These are phyloP conservation scores for Paratilapia polleni DNA, from an alignment of 2,113 vertebrate species.

Conservation along the genomic window DNA sequence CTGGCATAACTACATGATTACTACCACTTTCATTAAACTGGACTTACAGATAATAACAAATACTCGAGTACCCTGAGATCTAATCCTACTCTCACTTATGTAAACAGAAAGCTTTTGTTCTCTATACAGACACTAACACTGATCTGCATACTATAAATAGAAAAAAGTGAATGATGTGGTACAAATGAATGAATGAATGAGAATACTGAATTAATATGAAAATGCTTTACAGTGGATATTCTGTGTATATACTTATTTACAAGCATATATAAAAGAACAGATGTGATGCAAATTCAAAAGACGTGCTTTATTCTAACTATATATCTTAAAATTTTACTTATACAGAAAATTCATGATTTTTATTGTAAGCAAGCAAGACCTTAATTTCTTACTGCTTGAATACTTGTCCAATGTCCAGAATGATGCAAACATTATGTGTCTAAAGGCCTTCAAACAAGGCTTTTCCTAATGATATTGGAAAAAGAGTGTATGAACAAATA, in stretches of 20 bases:
- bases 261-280: too few species aligned
- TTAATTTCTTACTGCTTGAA: neutral
- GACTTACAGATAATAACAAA: conserved; percentile 41
- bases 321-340: neutral
- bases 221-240: too few species aligned
- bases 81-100: neutral
- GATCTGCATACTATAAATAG: neutral
- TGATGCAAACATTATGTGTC: neutral
- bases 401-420: neutral
- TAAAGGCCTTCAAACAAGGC: neutral
- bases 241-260: too few species aligned
- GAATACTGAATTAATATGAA: too few species aligned
- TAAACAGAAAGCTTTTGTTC: neutral
- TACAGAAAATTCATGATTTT: neutral
- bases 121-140: neutral
- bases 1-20: conserved; percentile 29
- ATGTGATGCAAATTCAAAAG: too few species aligned
- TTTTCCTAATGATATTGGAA: neutral
- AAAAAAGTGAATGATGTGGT: neutral
- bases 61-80: neutral
- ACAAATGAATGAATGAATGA: neutral
- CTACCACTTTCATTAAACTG: conserved; percentile 53
- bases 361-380: neutral
- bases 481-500: neutral
- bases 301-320: neutral